Evolutionary conservation across 2,797 vertebrate genomes (phyloP).

Genomic region (Enteromius fasciolatus): DNA sequence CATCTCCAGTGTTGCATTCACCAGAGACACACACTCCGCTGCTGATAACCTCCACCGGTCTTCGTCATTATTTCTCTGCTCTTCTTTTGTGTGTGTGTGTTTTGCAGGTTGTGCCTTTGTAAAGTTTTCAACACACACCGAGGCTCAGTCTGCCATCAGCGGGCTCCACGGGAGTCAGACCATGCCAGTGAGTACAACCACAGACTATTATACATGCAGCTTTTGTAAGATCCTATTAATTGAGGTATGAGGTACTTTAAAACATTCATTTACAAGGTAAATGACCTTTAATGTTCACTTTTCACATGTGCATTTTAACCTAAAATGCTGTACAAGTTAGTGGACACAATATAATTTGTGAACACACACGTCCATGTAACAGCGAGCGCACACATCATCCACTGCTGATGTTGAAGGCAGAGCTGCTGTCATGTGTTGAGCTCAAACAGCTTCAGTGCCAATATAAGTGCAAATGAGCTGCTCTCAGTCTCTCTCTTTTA

Average conservation of each 20-base stretch:
- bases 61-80: conserved; percentile 44
- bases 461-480: conserved; percentile 53
- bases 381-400: not conserved
- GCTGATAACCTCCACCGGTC: conserved; percentile 30
- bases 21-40: conserved; percentile 29
- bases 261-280: not conserved
- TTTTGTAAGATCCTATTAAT: not conserved
- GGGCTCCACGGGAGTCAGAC: conserved; percentile 84
- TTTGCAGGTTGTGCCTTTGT: conserved; percentile 68
- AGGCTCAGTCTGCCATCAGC: conserved; percentile 84
- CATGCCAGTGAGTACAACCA: conserved; percentile 80
- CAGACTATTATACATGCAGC: conserved; percentile 36
- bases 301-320: not conserved
- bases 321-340: not conserved
- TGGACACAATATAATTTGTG: conserved; percentile 1
- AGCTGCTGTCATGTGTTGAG: conserved; percentile 25
- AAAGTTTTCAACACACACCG: conserved; percentile 84
- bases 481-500: conserved; percentile 8
- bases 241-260: not conserved
- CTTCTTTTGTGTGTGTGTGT: conserved; percentile 22
- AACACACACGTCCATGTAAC: not conserved
- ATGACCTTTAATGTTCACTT: not conserved
- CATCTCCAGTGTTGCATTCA: conserved; percentile 8
- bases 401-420: conserved; percentile 18
- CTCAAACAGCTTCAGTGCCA: conserved; percentile 30